Conservation (phyloP, 2,113 vertebrate species). For the Petaurus breviceps region DNA sequence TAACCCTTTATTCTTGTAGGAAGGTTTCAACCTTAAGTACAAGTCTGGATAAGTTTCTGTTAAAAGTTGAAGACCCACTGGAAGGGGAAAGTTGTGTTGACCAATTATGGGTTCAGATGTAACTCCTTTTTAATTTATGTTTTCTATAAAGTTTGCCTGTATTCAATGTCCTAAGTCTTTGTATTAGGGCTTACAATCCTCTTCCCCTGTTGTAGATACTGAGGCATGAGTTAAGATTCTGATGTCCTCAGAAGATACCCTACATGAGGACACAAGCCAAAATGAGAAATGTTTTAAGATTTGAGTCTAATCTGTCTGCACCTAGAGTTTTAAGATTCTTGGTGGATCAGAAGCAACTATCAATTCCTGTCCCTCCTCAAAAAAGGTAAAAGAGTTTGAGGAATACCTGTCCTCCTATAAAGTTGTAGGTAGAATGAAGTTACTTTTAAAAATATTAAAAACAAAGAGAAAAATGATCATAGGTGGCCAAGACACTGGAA, state of each 20-base stretch:
- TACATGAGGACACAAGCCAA: not conserved
- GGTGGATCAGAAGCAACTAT: not conserved
- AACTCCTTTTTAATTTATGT: not conserved
- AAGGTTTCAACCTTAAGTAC: not conserved
- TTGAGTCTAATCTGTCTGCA: not conserved
- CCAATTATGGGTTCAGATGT: not conserved
- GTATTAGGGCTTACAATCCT: not conserved
- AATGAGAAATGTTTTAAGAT: not conserved
- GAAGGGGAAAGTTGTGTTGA: not conserved
- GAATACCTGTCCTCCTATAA: not conserved
- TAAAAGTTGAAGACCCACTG: no score
- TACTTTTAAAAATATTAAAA: not conserved
- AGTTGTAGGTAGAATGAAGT: not conserved
- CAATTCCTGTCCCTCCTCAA: not conserved
- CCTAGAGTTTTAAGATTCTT: not conserved
- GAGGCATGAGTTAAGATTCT: not conserved
- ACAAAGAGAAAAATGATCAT: not conserved
- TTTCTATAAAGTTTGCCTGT: not conserved
- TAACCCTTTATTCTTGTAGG: not conserved
- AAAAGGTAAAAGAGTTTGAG: not conserved
- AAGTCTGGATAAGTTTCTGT: not conserved
- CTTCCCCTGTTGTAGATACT: not conserved
- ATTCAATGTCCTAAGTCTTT: not conserved
- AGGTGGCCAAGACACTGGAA: not conserved
- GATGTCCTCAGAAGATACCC: not conserved